Percentiles rank a stretch among this genome's conserved stretches.
Evolutionary conservation across 2,797 vertebrate species (phyloP).

Genomic region (Fundulus diaphanus): DNA sequence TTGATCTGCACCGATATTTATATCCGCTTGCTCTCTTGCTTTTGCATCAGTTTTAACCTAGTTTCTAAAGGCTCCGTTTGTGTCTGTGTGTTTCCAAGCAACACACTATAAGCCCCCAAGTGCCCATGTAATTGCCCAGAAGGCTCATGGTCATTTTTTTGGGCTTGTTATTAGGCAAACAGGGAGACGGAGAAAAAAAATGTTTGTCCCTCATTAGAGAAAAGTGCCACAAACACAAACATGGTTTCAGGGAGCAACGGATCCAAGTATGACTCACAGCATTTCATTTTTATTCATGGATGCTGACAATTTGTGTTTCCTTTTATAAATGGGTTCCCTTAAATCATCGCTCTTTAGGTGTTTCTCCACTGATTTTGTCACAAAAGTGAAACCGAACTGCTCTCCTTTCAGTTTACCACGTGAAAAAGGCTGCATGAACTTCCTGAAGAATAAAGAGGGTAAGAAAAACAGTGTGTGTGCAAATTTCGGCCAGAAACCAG

Average conservation of each 20-base stretch:
- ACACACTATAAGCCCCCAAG: conserved; percentile 58
- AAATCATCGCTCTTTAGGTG: conserved; percentile 11
- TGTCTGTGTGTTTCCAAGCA: conserved; percentile 40
- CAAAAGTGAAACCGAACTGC: not conserved
- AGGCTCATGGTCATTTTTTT: conserved; percentile 71
- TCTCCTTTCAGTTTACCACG: not conserved
- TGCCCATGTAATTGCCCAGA: conserved; percentile 69
- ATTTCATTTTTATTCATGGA: conserved; percentile 34
- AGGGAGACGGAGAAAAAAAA: conserved; percentile 24
- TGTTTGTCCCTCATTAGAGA: conserved; percentile 72
- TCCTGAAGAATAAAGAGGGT: not conserved
- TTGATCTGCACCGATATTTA: conserved; percentile 32
- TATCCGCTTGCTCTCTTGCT: conserved; percentile 6
- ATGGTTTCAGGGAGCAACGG: conserved; percentile 43
- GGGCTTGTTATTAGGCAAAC: conserved; percentile 62
- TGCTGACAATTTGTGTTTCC: conserved; percentile 23
- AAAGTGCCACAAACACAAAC: conserved; percentile 64
- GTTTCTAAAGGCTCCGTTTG: conserved; percentile 2
- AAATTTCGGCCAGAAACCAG: not conserved
- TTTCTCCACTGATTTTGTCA: not conserved
- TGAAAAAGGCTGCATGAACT: not conserved
- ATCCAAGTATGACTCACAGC: conserved; percentile 60
- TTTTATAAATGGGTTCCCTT: conserved; percentile 17
- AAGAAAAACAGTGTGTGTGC: not conserved
- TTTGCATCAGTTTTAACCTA: conserved; percentile 19